Percentiles rank a stretch among this genome's conserved stretches.
Conservation (phyloP, 2,888 invertebrate genomes). For the Tethea ocularis region DNA sequence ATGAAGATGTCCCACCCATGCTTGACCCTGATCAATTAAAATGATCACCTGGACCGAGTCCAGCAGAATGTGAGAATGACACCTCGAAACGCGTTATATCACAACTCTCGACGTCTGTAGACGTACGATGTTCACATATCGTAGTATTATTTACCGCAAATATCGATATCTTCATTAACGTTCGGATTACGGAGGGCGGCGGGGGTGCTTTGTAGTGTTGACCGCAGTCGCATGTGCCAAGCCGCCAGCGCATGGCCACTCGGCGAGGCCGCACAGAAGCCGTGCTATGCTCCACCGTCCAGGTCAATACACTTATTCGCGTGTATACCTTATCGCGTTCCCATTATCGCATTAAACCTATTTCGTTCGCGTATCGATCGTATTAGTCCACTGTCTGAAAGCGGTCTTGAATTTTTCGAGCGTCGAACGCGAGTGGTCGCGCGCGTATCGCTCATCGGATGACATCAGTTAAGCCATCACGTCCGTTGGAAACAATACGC, state of each 20-base stretch:
- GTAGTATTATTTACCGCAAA: constrained; percentile 75
- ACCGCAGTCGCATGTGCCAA: constrained; percentile 75
- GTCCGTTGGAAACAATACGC: constrained; percentile 77
- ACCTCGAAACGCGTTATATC: constrained; percentile 39
- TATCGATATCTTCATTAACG: constrained; percentile 74
- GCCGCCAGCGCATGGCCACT: constrained; percentile 75
- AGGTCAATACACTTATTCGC: constrained; percentile 80
- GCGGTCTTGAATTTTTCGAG: constrained; percentile 71
- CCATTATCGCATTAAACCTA: constrained; percentile 80
- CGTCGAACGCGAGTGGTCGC: constrained; percentile 68
- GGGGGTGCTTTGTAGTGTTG: constrained; percentile 66
- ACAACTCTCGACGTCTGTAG: constrained; percentile 48
- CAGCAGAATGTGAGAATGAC: constrained; percentile 66
- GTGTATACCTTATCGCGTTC: constrained; percentile 78
- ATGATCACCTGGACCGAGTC: constrained; percentile 68
- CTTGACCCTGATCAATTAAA: constrained; percentile 51
- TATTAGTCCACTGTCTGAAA: constrained; percentile 55
- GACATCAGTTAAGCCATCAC: constrained; percentile 82
- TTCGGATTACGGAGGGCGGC: constrained; percentile 73
- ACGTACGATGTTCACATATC: constrained; percentile 61
- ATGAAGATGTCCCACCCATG: not conserved
- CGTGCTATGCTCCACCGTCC: constrained; percentile 68
- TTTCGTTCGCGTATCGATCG: constrained; percentile 77
- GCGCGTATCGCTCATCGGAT: constrained; percentile 74
- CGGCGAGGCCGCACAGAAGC: constrained; percentile 73